A percentile compares a stretch with the other conserved stretches of the same genome.
Evolutionary conservation across 2,113 vertebrate genomes (phyloP).

Genomic region (Perca fluviatilis): DNA sequence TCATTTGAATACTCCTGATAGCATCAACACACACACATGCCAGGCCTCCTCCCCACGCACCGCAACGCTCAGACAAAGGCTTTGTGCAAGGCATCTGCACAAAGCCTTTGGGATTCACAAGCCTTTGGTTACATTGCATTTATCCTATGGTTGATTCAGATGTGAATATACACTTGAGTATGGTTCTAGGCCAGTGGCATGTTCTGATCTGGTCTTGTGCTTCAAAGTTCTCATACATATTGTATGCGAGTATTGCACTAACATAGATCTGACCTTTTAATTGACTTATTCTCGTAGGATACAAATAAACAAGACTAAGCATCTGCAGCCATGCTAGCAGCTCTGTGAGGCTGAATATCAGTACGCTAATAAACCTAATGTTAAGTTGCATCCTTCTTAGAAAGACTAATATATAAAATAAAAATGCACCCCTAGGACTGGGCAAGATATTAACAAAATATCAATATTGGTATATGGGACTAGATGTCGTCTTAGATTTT

Average conservation of each 20-base stretch:
- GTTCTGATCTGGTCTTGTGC: slow-evolving; percentile 15
- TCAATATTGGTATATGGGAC: no score
- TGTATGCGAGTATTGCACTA: not conserved
- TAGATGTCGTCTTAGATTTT: no score
- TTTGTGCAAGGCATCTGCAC: slow-evolving; percentile 59
- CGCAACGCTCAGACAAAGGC: slow-evolving; percentile 63
- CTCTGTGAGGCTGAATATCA: not conserved
- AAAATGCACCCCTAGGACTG: no score
- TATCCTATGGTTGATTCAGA: slow-evolving; percentile 1
- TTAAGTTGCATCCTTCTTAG: not conserved
- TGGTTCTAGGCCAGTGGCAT: not conserved
- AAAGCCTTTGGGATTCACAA: slow-evolving; percentile 11
- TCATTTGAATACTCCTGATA: slow-evolving; percentile 80
- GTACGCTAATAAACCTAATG: not conserved
- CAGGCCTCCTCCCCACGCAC: slow-evolving; percentile 60
- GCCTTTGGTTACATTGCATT: not conserved
- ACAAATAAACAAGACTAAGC: not conserved
- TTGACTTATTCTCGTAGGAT: not conserved
- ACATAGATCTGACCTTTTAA: not conserved
- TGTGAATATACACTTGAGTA: not conserved
- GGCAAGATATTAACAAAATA: no score
- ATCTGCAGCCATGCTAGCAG: no score
- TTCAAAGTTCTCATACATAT: not conserved
- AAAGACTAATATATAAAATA: no score
- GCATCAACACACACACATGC: slow-evolving; percentile 69